Percentiles rank a stretch among this genome's conserved stretches.
Evolutionary conservation across 2,113 vertebrate genomes (phyloP).

Genomic region (zebrafish (Danio rerio)): GRCz12tu NC_133199.1:34260501-34261000

Average conservation of each 20-base stretch:
- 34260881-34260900: constrained; percentile 39
- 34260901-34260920: constrained; percentile 54
- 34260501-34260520: no score
- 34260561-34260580: no score
- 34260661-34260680: no score
- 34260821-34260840: constrained; percentile 35
- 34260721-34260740: constrained; percentile 24
- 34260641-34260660: no score
- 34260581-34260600: no score
- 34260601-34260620: no score
- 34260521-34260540: no score
- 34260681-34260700: no score
- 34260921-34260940: constrained; percentile 29
- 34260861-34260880: constrained; percentile 38
- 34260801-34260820: constrained; percentile 20
- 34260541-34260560: no score
- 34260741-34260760: constrained; percentile 44
- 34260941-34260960: constrained; percentile 41
- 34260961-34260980: constrained; percentile 70
- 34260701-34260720: background rate
- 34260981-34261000: constrained; percentile 73
- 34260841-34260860: constrained; percentile 55
- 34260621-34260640: no score
- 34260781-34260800: constrained; percentile 31
- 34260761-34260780: constrained; percentile 38